Base-by-base conservation (phyloP, 2,797 vertebrate genomes). In the Tolypeutes matacus region DNA sequence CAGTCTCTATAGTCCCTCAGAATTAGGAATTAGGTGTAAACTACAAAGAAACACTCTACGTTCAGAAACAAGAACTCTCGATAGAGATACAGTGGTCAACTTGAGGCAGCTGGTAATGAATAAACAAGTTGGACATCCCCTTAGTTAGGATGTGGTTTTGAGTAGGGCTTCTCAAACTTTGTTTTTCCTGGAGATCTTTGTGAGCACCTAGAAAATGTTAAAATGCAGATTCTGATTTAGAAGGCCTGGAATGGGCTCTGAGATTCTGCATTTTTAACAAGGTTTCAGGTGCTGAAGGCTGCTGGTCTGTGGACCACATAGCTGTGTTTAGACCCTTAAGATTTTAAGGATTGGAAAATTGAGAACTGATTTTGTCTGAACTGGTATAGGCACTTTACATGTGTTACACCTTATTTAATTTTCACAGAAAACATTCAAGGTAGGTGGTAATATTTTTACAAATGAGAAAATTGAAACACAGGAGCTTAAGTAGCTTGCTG, bases 401-500 rank as follows among this genome's bases (percentile, higher is more conserved):
- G 17, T 42, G 39, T 70, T 94, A 62, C 46, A 46, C 80, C 76
- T 92, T 93, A 87, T 51, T 91, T 90, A 82, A 60, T 93, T 95
- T 91, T 92, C 78, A 84, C 21, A 89, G 81, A 77, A 82, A 84
- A 82, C 31, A 34, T 81, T 93, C 10, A 69, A 58, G n/a, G 34
- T 91, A 85, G 84, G 36, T 89, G 10, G 36, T 93, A 75, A 69
- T 91, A 86, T 65, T 88, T 94, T 87, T 94, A 73, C 20, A 77
- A 77, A 56, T 96, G 72, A 65, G 31, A 46, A 84, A 73, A 70
- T 82, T 90, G 83, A 92, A 56, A 75, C 15, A 25, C 2, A 27
- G 56, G 13, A 80, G n/a, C 27, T 58, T 91, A 69, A 95, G 23
- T 87, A 81, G 49, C 72, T 95, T 94, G 65, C 20, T 91, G 17